Evolutionary conservation across 2,888 invertebrate genomes (phyloP), one percentile per base, ranked within the genome.

Genomic region (Drosophila anceps): DNA sequence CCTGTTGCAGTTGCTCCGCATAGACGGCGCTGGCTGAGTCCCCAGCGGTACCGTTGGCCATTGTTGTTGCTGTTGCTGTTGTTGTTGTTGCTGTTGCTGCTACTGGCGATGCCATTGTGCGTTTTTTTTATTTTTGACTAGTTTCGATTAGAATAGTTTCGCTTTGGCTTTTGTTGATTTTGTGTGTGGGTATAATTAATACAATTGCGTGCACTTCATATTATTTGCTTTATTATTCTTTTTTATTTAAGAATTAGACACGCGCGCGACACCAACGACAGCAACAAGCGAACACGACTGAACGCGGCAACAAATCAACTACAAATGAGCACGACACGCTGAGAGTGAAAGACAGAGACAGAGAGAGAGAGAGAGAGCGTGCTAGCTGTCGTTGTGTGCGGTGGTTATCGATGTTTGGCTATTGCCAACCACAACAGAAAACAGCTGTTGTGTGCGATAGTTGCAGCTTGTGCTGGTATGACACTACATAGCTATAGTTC

Each of bases 21-120:
- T 88, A 92, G 69, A 91, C 91, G 59, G 87, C 88, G 79, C 91
- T 92, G 37, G 89, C 92, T 10, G 90, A 91, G 66, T 92, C 91
- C 82, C 69, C 89, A 13, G 68, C 69, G 64, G 46, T 55, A 2
- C 84, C 82, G 41, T 84, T 84, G 33, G 68, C 48, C 29, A 66
- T 31, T 43, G 59, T 54, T 64, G 59, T 50, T 53, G 57, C 58
- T 60, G 61, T 43, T 65, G 55, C 44, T 57, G 63, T 54, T 58
- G 24, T 31, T 57, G 20, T 12, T 50, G 33, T 13, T 12, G 41
- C 53, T 58, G 33, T 20, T 41, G 54, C 48, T 62, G 44, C 15
- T 31, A 62, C 20, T 54, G 66, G 53, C 31, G 80, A 50, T 43
- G 69, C 48, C 65, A 76, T 76, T 55, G 69, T 60, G 71, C 61